Conservation (phyloP, 2,113 vertebrate species). For the Dinomys branickii region DNA sequence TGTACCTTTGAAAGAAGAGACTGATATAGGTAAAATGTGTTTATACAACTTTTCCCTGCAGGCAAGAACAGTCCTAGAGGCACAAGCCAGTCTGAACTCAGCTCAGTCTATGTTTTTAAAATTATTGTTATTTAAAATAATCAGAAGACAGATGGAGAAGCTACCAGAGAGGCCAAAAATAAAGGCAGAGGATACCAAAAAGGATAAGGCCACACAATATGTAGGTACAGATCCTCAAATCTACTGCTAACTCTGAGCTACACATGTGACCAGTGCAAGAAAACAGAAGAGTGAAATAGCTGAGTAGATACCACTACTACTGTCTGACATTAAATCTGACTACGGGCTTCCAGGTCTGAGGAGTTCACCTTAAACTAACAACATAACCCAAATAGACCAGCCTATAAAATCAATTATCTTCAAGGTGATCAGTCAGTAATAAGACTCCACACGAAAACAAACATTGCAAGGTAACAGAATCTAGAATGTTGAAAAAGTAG, state of each 20-base stretch:
- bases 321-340: neutral
- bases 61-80: neutral
- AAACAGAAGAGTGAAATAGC: neutral
- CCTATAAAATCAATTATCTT: neutral
- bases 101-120: neutral
- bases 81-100: neutral
- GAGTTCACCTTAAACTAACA: neutral
- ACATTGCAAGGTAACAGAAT: neutral
- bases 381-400: neutral
- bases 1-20: neutral
- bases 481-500: neutral
- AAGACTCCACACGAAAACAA: neutral
- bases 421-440: neutral
- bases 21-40: neutral
- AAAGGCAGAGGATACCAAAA: neutral
- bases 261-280: neutral
- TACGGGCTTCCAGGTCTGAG: neutral
- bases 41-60: neutral
- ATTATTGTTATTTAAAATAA: neutral
- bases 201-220: neutral
- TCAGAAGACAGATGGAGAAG: neutral
- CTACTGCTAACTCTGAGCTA: neutral
- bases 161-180: neutral
- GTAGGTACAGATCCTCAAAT: neutral
- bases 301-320: neutral